Evolutionary conservation across 2,888 invertebrate genomes (phyloP), one percentile per base, ranked within the genome.

Genomic region (Leptura quadrifasciata): DNA sequence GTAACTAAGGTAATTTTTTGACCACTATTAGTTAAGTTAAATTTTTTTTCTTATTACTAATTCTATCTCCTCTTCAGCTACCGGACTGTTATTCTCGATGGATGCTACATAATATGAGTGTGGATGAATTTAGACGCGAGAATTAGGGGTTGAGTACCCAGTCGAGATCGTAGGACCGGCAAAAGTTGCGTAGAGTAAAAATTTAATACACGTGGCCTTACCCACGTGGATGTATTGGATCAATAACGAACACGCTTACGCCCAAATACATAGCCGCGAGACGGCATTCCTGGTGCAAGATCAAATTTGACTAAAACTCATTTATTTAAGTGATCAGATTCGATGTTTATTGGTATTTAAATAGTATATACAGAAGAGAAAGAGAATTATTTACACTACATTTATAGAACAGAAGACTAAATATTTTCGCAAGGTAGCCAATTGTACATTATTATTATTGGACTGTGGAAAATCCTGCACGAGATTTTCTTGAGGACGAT

Each of bases 141-240:
- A 47, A 47, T 47, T 47, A n/a, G 47, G 47, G 47, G n/a, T 47
- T 3, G n/a, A 47, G n/a, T 47, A 47, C 15, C 5, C 47, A 15
- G 6, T 3, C 47, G 47, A 0, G 47, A 64, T 17, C 65, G 65
- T 67, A 54, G 27, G 24, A 52, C 15, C 27, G 54, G 52, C 65
- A 27, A 52, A 67, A 54, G 24, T 67, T 54, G 65, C 65, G 65
- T 67, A 67, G 52, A 67, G 65, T 67, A 67, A 67, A 67, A 67
- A 52, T 67, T 54, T 20, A 60, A 74, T 73, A 67, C 76, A 79
- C 80, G 79, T 80, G 80, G 75, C 74, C 67, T 69, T 63, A 75
- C 70, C 76, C 80, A 79, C 80, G 80, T 80, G 80, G 76, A 76
- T 75, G 76, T 75, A 69, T 76, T 20, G 71, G 79, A 80, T 80